These are phyloP conservation scores for Mystacides longicornis DNA, from an alignment of 2,888 invertebrate species.

Conservation along the genomic window DNA sequence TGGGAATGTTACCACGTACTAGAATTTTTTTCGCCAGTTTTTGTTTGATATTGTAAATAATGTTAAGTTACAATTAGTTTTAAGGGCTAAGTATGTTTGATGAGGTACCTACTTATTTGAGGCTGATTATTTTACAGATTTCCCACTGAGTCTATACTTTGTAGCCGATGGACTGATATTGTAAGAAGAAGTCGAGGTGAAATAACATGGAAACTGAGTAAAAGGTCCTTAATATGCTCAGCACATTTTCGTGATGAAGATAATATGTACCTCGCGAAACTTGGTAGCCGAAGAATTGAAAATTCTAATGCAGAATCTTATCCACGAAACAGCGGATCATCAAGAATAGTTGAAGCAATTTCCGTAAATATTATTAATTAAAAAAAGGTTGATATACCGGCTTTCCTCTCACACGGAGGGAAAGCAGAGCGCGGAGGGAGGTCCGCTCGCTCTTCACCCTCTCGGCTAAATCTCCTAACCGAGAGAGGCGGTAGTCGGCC, in stretches of 20 bases:
- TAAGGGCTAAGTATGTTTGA: too few relatives aligned
- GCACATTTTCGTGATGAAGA: neutral
- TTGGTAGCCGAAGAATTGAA: neutral
- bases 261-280: neutral
- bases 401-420: too few relatives aligned
- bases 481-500: too few relatives aligned
- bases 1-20: neutral
- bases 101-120: neutral
- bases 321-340: neutral
- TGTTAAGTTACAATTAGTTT: too few relatives aligned
- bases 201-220: neutral
- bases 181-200: neutral
- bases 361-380: neutral
- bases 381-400: too few relatives aligned
- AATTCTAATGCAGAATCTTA: neutral
- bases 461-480: too few relatives aligned
- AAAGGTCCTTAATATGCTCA: neutral
- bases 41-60: too few relatives aligned
- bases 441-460: too few relatives aligned
- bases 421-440: too few relatives aligned
- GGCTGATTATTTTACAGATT: neutral
- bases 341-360: neutral
- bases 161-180: neutral
- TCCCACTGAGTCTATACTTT: neutral
- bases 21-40: neutral